These are phyloP conservation scores for Dasypolia templi DNA, from an alignment of 2,888 invertebrate genomes.

Conservation along the genomic window DNA sequence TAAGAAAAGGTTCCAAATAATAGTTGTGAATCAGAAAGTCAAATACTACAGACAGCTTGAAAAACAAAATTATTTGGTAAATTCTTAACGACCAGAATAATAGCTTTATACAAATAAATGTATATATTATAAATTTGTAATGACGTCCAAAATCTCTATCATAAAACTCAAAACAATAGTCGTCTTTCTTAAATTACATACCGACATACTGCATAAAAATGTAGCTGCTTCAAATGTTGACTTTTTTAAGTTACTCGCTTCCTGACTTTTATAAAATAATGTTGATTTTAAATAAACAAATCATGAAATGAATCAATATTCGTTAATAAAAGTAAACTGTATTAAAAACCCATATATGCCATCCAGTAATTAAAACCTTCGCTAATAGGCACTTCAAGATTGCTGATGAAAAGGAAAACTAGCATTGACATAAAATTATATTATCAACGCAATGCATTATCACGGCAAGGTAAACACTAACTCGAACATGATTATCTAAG, in stretches of 20 bases:
- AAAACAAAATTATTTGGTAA: neutral
- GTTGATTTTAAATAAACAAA: neutral
- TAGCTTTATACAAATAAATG: too few species aligned
- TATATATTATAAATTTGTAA: neutral
- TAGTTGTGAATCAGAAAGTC: neutral
- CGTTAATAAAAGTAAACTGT: neutral
- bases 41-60: neutral
- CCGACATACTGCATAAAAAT: neutral
- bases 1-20: neutral
- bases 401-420: slow-evolving; percentile 17
- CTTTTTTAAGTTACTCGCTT: neutral
- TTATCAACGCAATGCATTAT: slow-evolving; percentile 30
- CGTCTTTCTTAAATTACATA: neutral
- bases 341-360: neutral
- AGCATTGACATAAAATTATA: slow-evolving; percentile 30
- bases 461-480: slow-evolving; percentile 42
- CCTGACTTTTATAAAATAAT: neutral
- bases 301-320: too few species aligned
- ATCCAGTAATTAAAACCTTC: slow-evolving; percentile 30
- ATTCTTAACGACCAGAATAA: neutral
- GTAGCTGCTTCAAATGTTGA: neutral
- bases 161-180: neutral
- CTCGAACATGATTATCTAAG: slow-evolving; percentile 58
- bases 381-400: neutral
- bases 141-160: neutral